Evolutionary conservation across 1,140 invertebrate species (phyloP).

Genomic region (Cyphomyrmex costatus): DNA sequence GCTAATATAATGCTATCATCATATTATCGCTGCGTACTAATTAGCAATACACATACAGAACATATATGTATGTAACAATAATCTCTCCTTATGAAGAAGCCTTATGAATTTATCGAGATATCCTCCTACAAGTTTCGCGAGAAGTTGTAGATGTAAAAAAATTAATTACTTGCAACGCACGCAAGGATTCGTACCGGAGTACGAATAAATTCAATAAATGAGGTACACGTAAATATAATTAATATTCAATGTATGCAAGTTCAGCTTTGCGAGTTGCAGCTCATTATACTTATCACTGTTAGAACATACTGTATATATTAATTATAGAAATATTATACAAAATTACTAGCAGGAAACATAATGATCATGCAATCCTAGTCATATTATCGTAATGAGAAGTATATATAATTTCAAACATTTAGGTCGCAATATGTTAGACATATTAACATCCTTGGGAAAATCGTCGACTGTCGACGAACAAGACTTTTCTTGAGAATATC

Average conservation of each 20-base stretch:
- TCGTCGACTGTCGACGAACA: conserved; percentile 1
- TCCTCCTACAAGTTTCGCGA: neutral
- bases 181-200: neutral
- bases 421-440: conserved; percentile 3
- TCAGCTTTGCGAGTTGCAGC: neutral
- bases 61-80: neutral
- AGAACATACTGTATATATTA: neutral
- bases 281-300: neutral
- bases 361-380: neutral
- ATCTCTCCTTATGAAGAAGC: conserved; percentile 38
- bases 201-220: neutral
- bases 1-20: conserved; percentile 30
- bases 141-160: neutral
- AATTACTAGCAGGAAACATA: conserved; percentile 5
- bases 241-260: neutral
- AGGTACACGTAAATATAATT: conserved; percentile 11
- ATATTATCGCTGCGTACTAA: conserved; percentile 17
- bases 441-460: conserved; percentile 40
- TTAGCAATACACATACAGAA: neutral
- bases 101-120: conserved; percentile 12
- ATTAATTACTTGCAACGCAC: conserved; percentile 31
- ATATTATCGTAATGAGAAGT: conserved; percentile 25
- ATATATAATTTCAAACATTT: neutral
- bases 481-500: conserved; percentile 55
- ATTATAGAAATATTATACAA: conserved; percentile 6